Conservation (phyloP, 2,797 vertebrate species). For the Apodemus agrarius region DNA sequence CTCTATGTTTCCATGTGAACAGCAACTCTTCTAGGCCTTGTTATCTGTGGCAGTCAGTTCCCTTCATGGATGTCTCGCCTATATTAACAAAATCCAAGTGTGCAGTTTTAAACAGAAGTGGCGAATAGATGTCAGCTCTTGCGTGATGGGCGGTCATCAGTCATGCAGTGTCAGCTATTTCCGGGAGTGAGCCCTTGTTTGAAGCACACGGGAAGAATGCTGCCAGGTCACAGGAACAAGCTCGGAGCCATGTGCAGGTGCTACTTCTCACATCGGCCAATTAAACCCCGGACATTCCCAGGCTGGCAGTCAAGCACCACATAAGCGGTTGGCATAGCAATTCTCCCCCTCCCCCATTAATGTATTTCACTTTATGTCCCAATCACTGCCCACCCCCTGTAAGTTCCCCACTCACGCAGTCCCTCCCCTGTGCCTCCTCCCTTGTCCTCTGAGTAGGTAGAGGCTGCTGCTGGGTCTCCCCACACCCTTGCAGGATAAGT, state of each 20-base stretch:
- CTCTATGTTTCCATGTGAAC: neutral
- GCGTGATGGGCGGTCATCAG: neutral
- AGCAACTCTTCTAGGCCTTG: neutral
- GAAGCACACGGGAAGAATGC: neutral
- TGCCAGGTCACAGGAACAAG: neutral
- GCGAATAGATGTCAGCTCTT: neutral
- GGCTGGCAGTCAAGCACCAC: neutral
- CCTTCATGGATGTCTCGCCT: neutral
- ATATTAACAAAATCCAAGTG: neutral
- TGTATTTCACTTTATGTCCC: neutral
- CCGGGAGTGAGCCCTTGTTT: neutral
- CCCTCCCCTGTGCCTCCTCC: neutral
- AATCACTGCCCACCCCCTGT: neutral
- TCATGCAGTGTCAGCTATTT: neutral
- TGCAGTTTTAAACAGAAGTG: neutral
- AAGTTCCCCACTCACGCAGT: neutral
- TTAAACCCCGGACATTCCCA: neutral
- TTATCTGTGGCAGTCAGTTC: neutral
- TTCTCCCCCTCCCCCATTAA: constrained; percentile 50
- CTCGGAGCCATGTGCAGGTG: neutral
- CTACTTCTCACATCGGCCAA: neutral
- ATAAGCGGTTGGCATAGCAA: neutral
- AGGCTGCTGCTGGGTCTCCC: neutral
- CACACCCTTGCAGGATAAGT: neutral
- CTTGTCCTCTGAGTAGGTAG: neutral